phyloP scores from a whole-genome alignment of 2,888 invertebrate genomes.

The Drosophila anomalipes region DNA sequence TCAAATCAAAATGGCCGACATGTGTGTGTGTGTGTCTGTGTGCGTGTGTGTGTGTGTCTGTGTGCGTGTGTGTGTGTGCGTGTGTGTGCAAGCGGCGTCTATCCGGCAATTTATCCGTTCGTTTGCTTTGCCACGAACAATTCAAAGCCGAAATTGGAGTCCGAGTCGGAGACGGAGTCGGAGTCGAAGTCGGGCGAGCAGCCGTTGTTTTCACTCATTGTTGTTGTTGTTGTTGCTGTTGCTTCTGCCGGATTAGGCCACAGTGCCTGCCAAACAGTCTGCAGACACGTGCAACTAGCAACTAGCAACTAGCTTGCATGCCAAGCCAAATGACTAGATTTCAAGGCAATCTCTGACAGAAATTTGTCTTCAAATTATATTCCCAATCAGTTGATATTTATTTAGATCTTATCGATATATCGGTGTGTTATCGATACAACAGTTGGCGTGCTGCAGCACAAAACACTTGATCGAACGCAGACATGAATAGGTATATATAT shows the following conservation, averaged over 20 bases:
- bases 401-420: neutral
- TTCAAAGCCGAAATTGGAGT: conserved; percentile 34
- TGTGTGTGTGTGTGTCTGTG: conserved; percentile 15
- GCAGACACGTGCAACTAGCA: neutral
- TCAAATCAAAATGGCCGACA: conserved; percentile 64
- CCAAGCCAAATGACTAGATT: neutral
- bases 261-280: conserved; percentile 31
- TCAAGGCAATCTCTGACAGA: neutral
- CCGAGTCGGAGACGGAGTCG: conserved; percentile 26
- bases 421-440: neutral
- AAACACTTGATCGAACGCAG: neutral
- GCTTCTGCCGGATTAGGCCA: conserved; percentile 21
- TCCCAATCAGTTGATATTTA: neutral
- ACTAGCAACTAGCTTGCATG: neutral
- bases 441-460: no score
- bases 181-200: conserved; percentile 29
- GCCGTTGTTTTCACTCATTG: conserved; percentile 9
- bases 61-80: conserved; percentile 2
- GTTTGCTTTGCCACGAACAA: conserved; percentile 21
- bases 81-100: conserved; percentile 47
- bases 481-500: neutral
- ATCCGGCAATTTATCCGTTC: conserved; percentile 68
- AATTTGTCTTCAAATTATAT: neutral
- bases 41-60: conserved; percentile 7
- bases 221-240: conserved; percentile 5